phyloP scores from a whole-genome alignment of 2,113 vertebrate species.

The Litocranius walleri region DNA sequence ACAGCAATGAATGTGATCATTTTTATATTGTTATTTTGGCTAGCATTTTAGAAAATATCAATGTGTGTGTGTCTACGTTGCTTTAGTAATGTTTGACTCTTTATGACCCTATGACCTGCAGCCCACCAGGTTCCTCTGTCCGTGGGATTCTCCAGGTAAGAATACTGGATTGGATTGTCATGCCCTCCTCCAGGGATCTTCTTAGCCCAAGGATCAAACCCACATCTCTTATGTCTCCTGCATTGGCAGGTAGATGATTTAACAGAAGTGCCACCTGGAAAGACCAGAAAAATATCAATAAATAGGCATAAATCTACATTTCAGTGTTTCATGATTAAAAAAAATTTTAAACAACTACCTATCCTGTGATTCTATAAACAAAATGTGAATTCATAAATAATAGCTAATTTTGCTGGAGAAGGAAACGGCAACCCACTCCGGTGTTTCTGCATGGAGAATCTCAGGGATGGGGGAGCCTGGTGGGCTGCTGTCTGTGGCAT shows the following conservation, averaged over 20 bases:
- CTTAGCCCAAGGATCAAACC: background rate
- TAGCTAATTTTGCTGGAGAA: background rate
- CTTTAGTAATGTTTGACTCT: background rate
- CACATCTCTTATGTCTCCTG: background rate
- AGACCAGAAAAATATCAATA: background rate
- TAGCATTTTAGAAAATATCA: background rate
- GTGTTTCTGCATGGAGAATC: too few species aligned
- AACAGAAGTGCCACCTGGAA: background rate
- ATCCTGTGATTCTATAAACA: background rate
- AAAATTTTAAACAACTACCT: background rate
- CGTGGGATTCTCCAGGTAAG: background rate
- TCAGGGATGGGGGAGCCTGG: too few species aligned
- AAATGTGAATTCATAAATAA: background rate
- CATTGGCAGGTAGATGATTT: background rate
- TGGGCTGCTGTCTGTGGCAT: too few species aligned
- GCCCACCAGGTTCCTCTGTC: background rate
- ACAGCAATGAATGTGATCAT: background rate
- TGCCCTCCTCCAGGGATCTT: background rate
- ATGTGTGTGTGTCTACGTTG: background rate
- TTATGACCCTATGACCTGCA: background rate
- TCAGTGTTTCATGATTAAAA: background rate
- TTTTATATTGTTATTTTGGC: background rate
- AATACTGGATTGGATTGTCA: background rate
- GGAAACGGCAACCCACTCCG: too few species aligned
- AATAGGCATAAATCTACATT: background rate